phyloP scores from a whole-genome alignment of 1,140 invertebrate species.

The Cydia fagiglandana region DNA sequence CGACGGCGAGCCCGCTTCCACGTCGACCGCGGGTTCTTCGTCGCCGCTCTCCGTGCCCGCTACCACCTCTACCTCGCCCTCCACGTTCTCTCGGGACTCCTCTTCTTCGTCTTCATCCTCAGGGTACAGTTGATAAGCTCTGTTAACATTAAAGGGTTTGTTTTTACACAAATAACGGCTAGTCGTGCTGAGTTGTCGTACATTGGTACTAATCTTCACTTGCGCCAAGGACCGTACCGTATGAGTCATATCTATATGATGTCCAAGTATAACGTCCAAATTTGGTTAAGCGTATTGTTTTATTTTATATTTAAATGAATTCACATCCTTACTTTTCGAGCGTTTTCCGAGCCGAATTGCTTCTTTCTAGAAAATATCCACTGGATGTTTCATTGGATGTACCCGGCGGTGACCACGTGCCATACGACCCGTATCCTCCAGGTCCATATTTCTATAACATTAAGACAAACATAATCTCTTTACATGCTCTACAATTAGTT shows the following conservation, averaged over 20 bases:
- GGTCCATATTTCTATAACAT: slow-evolving; percentile 83
- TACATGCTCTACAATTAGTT: background rate
- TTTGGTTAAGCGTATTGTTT: no score
- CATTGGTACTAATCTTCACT: no score
- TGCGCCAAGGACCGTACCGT: no score
- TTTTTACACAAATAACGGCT: no score
- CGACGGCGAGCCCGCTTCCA: slow-evolving; percentile 40
- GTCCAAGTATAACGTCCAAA: no score
- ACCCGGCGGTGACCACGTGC: slow-evolving; percentile 95
- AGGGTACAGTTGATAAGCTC: slow-evolving; percentile 73
- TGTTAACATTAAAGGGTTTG: slow-evolving; percentile 33
- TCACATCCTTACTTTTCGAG: slow-evolving; percentile 81
- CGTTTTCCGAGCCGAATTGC: slow-evolving; percentile 94
- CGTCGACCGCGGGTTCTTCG: slow-evolving; percentile 47
- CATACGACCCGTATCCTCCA: slow-evolving; percentile 87
- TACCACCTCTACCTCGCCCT: slow-evolving; percentile 55
- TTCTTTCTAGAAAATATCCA: slow-evolving; percentile 96
- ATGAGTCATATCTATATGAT: no score
- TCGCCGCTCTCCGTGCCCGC: slow-evolving; percentile 58
- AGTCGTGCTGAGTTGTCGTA: no score
- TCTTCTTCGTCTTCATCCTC: slow-evolving; percentile 74
- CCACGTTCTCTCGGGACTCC: slow-evolving; percentile 54
- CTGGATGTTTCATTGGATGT: slow-evolving; percentile 97
- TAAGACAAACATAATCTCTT: slow-evolving; percentile 29
- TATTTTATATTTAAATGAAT: no score